phyloP scores from a whole-genome alignment of 2,888 invertebrate genomes.

The Didymodactylos carnosus region DNA sequence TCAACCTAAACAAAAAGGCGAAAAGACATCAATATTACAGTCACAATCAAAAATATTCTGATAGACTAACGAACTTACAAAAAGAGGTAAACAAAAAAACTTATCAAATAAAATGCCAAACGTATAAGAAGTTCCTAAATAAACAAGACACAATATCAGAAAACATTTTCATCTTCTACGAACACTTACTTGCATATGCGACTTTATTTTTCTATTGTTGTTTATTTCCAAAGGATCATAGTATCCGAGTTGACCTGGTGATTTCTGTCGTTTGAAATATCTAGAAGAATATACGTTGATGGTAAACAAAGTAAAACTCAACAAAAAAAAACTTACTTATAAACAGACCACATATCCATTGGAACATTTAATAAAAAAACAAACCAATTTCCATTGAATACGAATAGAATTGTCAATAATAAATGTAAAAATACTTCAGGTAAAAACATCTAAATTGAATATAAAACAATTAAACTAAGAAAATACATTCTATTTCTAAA shows the following conservation, averaged over 20 bases:
- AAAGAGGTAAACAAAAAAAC: not conserved
- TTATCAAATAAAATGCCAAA: not conserved
- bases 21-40: not conserved
- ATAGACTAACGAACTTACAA: no score
- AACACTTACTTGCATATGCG: not conserved
- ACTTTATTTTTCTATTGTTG: not conserved
- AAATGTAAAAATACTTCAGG: not conserved
- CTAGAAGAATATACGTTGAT: not conserved
- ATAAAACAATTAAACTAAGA: not conserved
- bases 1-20: not conserved
- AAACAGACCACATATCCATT: not conserved
- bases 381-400: not conserved
- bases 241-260: not conserved
- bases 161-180: not conserved
- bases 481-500: not conserved
- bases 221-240: not conserved
- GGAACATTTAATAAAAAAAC: not conserved
- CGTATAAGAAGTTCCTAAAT: not conserved
- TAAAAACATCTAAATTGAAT: not conserved
- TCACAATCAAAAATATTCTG: not conserved
- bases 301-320: not conserved
- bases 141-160: not conserved
- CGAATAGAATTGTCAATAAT: not conserved
- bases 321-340: not conserved
- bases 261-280: not conserved